Evolutionary conservation across 2,797 vertebrate species (phyloP), one percentile per base, ranked within the genome.

Genomic region (Oreochromis grahami): DNA sequence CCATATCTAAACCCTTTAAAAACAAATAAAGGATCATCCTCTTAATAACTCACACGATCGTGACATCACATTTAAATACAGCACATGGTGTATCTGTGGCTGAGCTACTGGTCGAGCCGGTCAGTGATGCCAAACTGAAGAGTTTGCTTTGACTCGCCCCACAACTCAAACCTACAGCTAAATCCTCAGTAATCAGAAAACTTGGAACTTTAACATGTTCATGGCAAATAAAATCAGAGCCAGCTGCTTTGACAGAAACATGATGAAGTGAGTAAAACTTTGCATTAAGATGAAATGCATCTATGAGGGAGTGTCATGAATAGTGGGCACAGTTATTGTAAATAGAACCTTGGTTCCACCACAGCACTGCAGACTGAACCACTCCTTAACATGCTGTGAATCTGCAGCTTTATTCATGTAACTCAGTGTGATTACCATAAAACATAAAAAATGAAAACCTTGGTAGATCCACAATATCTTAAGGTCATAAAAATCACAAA

Each of bases 351-450:
- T 81, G 79, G 55, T 80, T 56, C n/a, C n/a, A 6, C 10, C 45
- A 79, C 81, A 38, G 19, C 58, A 3, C 80, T 76, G 80, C 83
- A 79, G 63, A 82, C 45, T 86, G 86, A 90, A 85, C 78, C 68
- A 50, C 36, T 60, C 90, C 86, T 89, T 82, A 86, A 41, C 52
- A 53, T 50, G 55, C 43, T 80, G 83, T 65, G 5, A 48, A 76
- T 80, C 81, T 80, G 29, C 43, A 43, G 3, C n/a, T 68, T 68
- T 24, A 68, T 68, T 50, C 7, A 50, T 50, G 2, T 8, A 50
- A 50, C 45, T 48, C 3, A 1, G 1, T 26, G 8, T 3, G 13
- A 41, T 43, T 0, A 1, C 10, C 34, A 63, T 8, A 0, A 38
- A 63, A 2, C 4, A 8, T 63, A 7, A 38, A n/a, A 36, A 12